These are phyloP conservation scores for Resseliella maxima DNA, from an alignment of 2,888 invertebrate genomes.

Conservation along the genomic window DNA sequence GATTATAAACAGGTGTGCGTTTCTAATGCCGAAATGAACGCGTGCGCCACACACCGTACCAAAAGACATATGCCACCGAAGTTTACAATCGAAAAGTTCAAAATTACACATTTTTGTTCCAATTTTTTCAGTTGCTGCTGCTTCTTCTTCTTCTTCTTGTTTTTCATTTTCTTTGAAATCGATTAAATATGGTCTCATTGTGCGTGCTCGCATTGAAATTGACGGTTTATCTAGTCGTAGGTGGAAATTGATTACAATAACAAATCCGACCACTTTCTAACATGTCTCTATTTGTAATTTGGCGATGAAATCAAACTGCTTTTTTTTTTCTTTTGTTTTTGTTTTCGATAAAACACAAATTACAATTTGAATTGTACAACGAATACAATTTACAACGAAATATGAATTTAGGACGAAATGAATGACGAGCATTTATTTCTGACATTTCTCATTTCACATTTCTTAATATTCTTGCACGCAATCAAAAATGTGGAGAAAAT, in stretches of 20 bases:
- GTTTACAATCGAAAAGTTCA: slow-evolving; percentile 41
- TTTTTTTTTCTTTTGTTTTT: not conserved
- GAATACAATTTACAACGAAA: too few species aligned
- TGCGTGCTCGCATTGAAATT: not conserved
- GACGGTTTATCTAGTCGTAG: not conserved
- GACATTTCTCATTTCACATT: slow-evolving; percentile 1
- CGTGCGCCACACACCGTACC: slow-evolving; percentile 33
- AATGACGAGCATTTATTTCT: not conserved
- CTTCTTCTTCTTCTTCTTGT: not conserved
- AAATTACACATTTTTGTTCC: slow-evolving; percentile 26
- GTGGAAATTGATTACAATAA: not conserved
- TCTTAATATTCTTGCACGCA: not conserved
- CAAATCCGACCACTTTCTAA: not conserved
- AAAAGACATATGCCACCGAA: slow-evolving; percentile 23
- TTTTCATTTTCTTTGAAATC: not conserved
- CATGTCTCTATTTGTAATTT: slow-evolving; percentile 30
- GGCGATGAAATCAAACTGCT: not conserved
- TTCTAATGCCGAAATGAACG: slow-evolving; percentile 4
- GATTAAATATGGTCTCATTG: not conserved
- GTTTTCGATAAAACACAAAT: too few species aligned
- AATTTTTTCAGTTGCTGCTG: too few species aligned
- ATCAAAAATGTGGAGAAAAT: not conserved
- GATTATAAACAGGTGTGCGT: slow-evolving; percentile 46
- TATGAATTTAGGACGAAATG: too few species aligned
- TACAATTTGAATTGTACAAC: too few species aligned